Conservation (phyloP, 2,113 vertebrate species). For the Semnornis frantzii region DNA sequence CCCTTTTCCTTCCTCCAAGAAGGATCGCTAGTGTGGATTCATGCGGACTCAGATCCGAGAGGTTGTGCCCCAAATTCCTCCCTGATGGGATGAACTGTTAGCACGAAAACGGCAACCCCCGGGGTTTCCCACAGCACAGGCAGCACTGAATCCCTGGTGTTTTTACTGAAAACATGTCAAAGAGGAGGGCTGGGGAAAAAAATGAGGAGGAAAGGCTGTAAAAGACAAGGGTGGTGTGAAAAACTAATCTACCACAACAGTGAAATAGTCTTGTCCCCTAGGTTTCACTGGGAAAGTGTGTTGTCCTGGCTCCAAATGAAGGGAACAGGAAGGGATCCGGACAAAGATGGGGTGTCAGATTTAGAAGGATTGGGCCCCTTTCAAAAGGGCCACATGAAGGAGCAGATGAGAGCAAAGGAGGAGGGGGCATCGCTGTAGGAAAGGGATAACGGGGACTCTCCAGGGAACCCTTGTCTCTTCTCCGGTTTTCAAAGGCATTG, state of each 20-base stretch:
- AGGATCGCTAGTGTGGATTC: background rate
- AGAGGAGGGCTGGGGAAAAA: background rate
- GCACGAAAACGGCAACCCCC: accelerated
- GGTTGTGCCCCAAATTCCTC: background rate
- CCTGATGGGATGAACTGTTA: background rate
- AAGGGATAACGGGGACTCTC: background rate
- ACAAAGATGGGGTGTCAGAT: background rate
- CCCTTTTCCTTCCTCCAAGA: background rate
- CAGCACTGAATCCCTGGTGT: background rate
- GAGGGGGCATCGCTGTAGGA: background rate
- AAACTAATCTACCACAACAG: background rate
- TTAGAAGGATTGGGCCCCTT: background rate
- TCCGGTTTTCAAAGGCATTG: slow-evolving; percentile 69
- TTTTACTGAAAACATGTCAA: background rate
- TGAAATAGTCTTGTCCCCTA: background rate
- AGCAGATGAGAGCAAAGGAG: background rate
- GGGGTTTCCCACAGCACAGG: background rate
- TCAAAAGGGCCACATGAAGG: background rate
- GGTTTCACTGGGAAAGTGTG: accelerated
- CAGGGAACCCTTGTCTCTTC: slow-evolving; percentile 33
- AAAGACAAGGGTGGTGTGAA: background rate
- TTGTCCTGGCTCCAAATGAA: background rate
- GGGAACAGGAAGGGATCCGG: background rate
- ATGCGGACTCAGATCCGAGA: background rate
- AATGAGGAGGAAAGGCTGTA: background rate